These are phyloP conservation scores for Lampris megalopsis DNA, from an alignment of 2,113 vertebrate genomes.

Conservation along the genomic window DNA sequence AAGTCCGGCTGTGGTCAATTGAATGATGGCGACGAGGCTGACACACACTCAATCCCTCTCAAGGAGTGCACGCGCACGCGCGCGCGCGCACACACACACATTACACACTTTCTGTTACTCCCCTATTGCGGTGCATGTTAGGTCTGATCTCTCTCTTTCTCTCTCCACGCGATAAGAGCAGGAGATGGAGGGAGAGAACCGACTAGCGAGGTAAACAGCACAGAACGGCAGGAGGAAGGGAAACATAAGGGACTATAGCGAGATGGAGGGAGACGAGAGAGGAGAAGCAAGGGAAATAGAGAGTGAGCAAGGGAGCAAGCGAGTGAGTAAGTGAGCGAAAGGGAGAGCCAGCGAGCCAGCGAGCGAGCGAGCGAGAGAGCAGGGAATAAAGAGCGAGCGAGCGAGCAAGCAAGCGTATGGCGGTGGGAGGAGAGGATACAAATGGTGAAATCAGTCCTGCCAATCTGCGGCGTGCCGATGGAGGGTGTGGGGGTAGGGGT, in stretches of 20 bases:
- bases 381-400: neutral
- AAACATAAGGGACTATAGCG: slow-evolving; percentile 27
- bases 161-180: slow-evolving; percentile 17
- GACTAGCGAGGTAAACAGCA: slow-evolving; percentile 57
- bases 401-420: slow-evolving; percentile 14
- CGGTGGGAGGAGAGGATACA: slow-evolving; percentile 51
- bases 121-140: slow-evolving; percentile 14
- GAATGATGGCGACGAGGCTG: slow-evolving; percentile 67
- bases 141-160: neutral
- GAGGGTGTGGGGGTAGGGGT: slow-evolving; percentile 45
- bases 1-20: slow-evolving; percentile 79
- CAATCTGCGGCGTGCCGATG: slow-evolving; percentile 56
- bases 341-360: neutral
- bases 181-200: slow-evolving; percentile 41
- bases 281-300: neutral
- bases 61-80: slow-evolving; percentile 1
- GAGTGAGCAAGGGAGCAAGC: neutral
- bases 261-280: slow-evolving; percentile 17
- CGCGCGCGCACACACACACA: slow-evolving; percentile 19
- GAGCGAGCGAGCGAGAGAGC: neutral
- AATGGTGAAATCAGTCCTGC: slow-evolving; percentile 68
- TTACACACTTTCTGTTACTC: slow-evolving; percentile 24
- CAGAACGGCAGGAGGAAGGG: slow-evolving; percentile 38
- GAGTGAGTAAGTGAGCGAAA: neutral
- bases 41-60: slow-evolving; percentile 67